A percentile compares a stretch with the other conserved stretches of the same genome.
phyloP scores from a whole-genome alignment of 1,140 invertebrate genomes.

The Temnothorax nylanderi region DNA sequence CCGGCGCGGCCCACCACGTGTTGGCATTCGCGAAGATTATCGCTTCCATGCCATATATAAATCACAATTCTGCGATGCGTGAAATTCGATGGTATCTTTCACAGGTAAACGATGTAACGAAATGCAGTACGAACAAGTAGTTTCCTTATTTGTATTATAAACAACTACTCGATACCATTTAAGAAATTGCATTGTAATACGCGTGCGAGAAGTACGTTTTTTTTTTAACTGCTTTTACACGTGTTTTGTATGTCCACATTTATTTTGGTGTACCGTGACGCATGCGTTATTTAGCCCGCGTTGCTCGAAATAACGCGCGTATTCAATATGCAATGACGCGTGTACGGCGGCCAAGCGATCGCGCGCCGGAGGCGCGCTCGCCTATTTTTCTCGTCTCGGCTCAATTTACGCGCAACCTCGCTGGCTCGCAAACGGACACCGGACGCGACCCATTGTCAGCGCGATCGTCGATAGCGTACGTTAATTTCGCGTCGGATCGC shows the following conservation, averaged over 20 bases:
- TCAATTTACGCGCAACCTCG: slow-evolving; percentile 50
- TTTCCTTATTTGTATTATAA: neutral
- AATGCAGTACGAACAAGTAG: neutral
- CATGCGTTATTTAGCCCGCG: slow-evolving; percentile 24
- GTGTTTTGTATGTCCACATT: neutral
- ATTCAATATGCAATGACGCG: slow-evolving; percentile 42
- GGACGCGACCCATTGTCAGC: slow-evolving; percentile 31
- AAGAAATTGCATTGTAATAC: neutral
- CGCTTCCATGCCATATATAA: neutral
- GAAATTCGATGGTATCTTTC: neutral
- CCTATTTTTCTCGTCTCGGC: slow-evolving; percentile 41
- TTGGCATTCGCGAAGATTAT: slow-evolving; percentile 2
- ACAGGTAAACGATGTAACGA: neutral
- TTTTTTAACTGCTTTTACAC: too few species aligned
- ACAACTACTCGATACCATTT: neutral
- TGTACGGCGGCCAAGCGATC: slow-evolving; percentile 10
- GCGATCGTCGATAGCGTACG: slow-evolving; percentile 59
- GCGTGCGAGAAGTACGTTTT: too few species aligned
- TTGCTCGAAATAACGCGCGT: slow-evolving; percentile 53
- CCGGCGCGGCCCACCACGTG: neutral
- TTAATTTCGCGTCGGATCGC: slow-evolving; percentile 45
- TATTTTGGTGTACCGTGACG: neutral
- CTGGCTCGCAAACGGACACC: slow-evolving; percentile 24
- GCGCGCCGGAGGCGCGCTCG: neutral
- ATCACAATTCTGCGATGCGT: neutral